Percentiles rank a stretch among this genome's conserved stretches.
Conservation (phyloP, 1,140 invertebrate species). For the Stegodyphus dumicola region DNA sequence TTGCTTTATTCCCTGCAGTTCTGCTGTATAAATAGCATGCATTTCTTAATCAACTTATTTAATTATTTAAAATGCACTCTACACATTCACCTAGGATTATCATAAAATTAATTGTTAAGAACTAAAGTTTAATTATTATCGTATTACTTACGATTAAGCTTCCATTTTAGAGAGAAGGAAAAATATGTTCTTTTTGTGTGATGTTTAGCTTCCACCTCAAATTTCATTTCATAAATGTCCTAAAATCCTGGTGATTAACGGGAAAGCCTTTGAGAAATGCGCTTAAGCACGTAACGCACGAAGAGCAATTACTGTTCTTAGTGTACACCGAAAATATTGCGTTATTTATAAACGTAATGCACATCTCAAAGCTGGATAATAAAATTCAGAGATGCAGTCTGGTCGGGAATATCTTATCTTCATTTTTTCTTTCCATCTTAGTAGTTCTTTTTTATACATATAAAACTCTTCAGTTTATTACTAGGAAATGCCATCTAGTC, state of each 20-base stretch:
- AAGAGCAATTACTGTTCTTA: background rate
- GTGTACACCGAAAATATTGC: background rate
- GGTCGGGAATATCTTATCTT: conserved; percentile 15
- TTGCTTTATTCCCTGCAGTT: too few species aligned
- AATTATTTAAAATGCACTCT: too few species aligned
- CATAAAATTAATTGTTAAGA: too few species aligned
- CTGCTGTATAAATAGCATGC: too few species aligned
- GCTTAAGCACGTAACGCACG: conserved; percentile 2
- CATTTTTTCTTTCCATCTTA: background rate
- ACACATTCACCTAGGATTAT: too few species aligned
- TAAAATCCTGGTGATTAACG: background rate
- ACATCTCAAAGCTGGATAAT: conserved; percentile 17
- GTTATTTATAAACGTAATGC: conserved; percentile 39
- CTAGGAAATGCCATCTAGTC: conserved; percentile 18
- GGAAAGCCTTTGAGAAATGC: background rate
- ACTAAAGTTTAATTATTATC: too few species aligned
- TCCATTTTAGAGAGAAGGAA: too few species aligned
- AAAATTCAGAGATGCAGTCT: conserved; percentile 26
- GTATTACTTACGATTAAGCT: too few species aligned
- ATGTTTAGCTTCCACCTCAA: background rate
- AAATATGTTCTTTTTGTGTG: too few species aligned
- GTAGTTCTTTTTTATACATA: conserved; percentile 7
- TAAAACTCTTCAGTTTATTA: conserved; percentile 19
- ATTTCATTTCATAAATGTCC: conserved; percentile 11
- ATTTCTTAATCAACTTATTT: too few species aligned